These are phyloP conservation scores for Frankliniella intonsa DNA, from an alignment of 2,888 invertebrate species.

Conservation along the genomic window DNA sequence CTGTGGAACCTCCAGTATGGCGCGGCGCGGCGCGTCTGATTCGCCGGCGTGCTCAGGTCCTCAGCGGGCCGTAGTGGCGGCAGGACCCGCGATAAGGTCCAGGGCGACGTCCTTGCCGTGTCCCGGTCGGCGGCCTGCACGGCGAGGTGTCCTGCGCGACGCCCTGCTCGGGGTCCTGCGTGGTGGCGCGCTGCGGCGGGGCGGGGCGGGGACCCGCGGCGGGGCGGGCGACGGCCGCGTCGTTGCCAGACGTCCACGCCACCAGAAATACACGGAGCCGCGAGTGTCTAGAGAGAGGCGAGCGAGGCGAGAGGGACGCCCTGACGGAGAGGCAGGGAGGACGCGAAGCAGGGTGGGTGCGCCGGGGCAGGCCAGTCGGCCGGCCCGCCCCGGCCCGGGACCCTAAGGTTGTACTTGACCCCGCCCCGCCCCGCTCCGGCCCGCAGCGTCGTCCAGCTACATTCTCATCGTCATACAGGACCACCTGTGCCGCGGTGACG, in stretches of 20 bases:
- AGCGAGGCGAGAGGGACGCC: not conserved
- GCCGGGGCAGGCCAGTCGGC: not conserved
- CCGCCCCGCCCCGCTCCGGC: too few species aligned
- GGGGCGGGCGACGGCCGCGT: not conserved
- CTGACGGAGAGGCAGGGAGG: not conserved
- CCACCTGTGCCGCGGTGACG: too few species aligned
- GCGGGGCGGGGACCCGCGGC: not conserved
- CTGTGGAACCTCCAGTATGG: not conserved
- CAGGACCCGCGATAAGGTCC: too few species aligned
- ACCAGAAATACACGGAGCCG: slow-evolving; percentile 22
- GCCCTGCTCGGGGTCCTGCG: not conserved
- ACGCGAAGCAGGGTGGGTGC: not conserved
- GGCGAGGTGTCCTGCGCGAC: not conserved
- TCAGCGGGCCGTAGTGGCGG: too few species aligned
- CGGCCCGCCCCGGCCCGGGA: too few species aligned
- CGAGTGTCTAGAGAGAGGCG: not conserved
- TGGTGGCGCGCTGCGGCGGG: not conserved
- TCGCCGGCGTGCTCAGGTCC: too few species aligned
- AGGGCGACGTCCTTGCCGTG: too few species aligned
- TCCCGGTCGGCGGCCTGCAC: too few species aligned
- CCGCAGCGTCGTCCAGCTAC: too few species aligned
- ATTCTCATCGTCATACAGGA: too few species aligned
- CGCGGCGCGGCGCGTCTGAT: too few species aligned
- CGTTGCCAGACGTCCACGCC: slow-evolving; percentile 15
- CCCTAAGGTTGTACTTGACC: too few species aligned